Base-by-base conservation (phyloP, 2,888 invertebrate genomes). In the Phytoseiulus persimilis region DNA sequence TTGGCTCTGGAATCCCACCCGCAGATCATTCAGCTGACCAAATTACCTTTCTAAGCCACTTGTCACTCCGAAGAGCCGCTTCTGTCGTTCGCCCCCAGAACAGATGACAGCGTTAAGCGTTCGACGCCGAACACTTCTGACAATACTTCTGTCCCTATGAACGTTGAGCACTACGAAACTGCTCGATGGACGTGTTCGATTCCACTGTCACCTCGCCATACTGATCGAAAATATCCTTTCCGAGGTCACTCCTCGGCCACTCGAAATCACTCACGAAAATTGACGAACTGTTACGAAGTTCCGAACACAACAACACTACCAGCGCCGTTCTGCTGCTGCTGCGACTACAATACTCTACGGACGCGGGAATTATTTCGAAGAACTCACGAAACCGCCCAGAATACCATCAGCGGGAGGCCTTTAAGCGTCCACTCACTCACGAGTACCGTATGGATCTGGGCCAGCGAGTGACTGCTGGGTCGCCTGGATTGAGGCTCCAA, bases 151-250 rank as follows among this genome's bases (percentile, higher is more conserved):
- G 65, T 65, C 65, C 18, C 65, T 65, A 65, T 65, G 65, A 65
- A 65, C 65, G 65, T 65, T 65, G 65, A 65, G 65, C 65, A 65
- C 65, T 23, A 65, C 65, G 1, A 28, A 65, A 23, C 65, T 65
- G 28, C 65, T 2, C 11, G 65, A 65, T 83, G 83, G 18, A 45
- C 31, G 14, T 87, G 33, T 87, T 87, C 87, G 32, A 33, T 39
- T 87, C 33, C 87, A 39, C 87, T 45, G 87, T 87, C 87, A 87
- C 87, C 87, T 11, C 87, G 87, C 28, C 87, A 87, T 87, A 31
- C 45, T 87, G 65, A 65, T 65, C 18, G 65, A 18, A 18, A 14
- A 65, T 6, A 65, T 23, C 5, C 65, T 14, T 11, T 65, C 14
- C 65, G 65, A 65, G 65, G 9, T 65, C 65, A 65, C 65, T 65